A percentile compares a stretch with the other conserved stretches of the same genome.
Evolutionary conservation across 2,888 invertebrate species (phyloP).

Genomic region (Phytoseiulus persimilis): DNA sequence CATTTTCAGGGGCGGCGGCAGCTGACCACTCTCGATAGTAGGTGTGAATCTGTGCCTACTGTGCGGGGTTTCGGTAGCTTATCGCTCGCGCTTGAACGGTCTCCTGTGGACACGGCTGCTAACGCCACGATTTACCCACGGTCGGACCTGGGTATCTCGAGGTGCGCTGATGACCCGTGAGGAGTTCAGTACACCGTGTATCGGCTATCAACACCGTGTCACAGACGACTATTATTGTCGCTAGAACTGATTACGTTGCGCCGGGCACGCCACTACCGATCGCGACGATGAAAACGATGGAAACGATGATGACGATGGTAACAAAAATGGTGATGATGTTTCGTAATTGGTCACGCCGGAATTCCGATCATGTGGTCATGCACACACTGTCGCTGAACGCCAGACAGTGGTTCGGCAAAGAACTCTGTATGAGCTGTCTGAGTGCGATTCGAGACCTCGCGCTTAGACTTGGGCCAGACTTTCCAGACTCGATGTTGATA

Average conservation of each 20-base stretch:
- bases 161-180: not conserved
- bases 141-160: not conserved
- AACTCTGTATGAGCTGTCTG: too few species aligned
- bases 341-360: not conserved
- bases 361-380: not conserved
- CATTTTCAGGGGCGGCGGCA: not conserved
- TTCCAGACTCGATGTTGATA: too few species aligned
- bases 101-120: not conserved
- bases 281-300: not conserved
- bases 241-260: not conserved
- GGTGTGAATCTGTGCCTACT: not conserved
- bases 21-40: not conserved
- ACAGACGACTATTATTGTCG: not conserved
- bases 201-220: not conserved
- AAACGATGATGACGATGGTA: not conserved
- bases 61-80: not conserved
- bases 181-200: not conserved
- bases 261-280: not conserved
- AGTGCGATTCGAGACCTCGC: too few species aligned
- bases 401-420: too few species aligned
- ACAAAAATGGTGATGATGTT: not conserved
- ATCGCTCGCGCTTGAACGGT: conserved; percentile 5
- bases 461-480: too few species aligned
- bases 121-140: not conserved
- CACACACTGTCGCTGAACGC: too few species aligned